Evolutionary conservation across 2,797 vertebrate genomes (phyloP).

Genomic region (Sebastes aleutianus): DNA sequence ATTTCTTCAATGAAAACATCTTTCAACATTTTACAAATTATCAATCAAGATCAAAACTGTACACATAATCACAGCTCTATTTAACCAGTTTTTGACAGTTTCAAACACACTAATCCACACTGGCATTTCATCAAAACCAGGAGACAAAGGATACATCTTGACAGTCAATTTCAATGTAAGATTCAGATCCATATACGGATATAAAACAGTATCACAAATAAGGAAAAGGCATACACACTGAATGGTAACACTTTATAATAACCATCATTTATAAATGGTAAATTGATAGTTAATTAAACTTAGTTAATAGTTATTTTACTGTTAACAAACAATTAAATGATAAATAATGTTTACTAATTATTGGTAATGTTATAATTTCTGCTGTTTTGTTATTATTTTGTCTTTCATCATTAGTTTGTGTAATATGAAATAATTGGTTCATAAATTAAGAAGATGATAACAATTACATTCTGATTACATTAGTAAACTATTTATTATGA

Average conservation of each 20-base stretch:
- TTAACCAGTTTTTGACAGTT: slow-evolving; percentile 4
- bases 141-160: background rate
- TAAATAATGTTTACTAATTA: too few relatives aligned
- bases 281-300: too few relatives aligned
- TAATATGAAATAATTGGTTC: too few relatives aligned
- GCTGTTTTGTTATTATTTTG: too few relatives aligned
- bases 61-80: slow-evolving; percentile 21
- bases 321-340: too few relatives aligned
- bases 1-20: slow-evolving; percentile 2
- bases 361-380: too few relatives aligned
- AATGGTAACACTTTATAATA: background rate
- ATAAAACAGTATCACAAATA: slow-evolving; percentile 58
- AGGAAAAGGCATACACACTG: slow-evolving; percentile 22
- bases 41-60: slow-evolving; percentile 24
- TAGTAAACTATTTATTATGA: too few relatives aligned
- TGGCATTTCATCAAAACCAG: slow-evolving; percentile 32
- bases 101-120: slow-evolving; percentile 21
- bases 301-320: too few relatives aligned
- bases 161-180: slow-evolving; percentile 26
- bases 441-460: too few relatives aligned
- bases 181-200: slow-evolving; percentile 39
- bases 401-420: too few relatives aligned
- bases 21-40: slow-evolving; percentile 29
- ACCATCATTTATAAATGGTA: too few relatives aligned
- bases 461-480: too few relatives aligned